phyloP scores from a whole-genome alignment of 2,888 invertebrate genomes.

The Ferrisia virgata region DNA sequence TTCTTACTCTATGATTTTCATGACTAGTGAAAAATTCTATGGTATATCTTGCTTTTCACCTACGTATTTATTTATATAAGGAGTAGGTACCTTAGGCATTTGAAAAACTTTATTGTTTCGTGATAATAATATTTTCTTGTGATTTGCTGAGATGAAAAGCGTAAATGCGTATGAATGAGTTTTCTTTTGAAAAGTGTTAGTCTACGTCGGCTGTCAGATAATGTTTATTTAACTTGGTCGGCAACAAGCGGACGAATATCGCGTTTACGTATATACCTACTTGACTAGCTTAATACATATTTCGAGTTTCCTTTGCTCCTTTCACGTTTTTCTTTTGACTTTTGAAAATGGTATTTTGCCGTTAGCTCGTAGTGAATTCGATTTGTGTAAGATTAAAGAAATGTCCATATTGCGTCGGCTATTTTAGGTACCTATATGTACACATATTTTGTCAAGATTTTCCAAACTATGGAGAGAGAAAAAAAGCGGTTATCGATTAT shows the following conservation, averaged over 20 bases:
- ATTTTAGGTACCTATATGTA: too few species aligned
- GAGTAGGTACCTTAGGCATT: too few species aligned
- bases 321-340: background rate
- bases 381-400: background rate
- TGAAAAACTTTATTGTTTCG: background rate
- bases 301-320: background rate
- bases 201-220: background rate
- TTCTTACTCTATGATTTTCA: too few species aligned
- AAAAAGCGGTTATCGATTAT: background rate
- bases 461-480: background rate
- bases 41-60: too few species aligned
- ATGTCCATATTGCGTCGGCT: background rate
- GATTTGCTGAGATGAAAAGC: background rate
- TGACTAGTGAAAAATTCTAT: too few species aligned
- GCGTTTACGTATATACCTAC: background rate
- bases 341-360: background rate
- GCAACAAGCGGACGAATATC: background rate
- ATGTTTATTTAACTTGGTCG: background rate
- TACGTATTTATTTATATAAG: too few species aligned
- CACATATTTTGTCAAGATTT: background rate
- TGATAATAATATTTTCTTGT: background rate
- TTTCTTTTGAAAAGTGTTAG: background rate
- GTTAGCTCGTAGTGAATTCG: background rate
- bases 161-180: background rate
- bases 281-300: constrained; percentile 1